These are phyloP conservation scores for Altica lythri DNA, from an alignment of 2,888 invertebrate genomes.

Conservation along the genomic window DNA sequence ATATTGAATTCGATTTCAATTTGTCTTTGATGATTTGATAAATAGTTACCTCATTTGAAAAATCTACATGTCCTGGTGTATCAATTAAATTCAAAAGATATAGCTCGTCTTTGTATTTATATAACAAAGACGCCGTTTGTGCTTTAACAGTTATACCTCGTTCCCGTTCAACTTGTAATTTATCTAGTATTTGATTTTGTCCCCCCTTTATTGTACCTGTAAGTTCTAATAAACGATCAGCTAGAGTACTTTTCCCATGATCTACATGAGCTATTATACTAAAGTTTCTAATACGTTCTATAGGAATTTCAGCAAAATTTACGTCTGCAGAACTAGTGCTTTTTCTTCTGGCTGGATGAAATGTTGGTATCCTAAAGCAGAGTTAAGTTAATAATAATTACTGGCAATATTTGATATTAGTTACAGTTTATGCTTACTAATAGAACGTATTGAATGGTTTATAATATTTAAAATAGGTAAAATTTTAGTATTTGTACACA, in stretches of 20 bases:
- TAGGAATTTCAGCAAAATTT: conserved; percentile 52
- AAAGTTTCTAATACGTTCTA: conserved; percentile 81
- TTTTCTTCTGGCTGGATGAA: conserved; percentile 12
- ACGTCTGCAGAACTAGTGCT: not conserved
- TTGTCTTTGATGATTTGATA: not conserved
- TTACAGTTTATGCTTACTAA: conserved; percentile 2
- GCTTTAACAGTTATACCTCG: conserved; percentile 99
- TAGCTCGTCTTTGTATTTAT: conserved; percentile 68
- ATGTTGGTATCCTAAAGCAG: conserved; percentile 19
- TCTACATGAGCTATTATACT: conserved; percentile 99
- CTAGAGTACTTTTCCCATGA: conserved; percentile 97
- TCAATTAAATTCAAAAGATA: conserved; percentile 95
- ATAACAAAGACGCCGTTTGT: conserved; percentile 88
- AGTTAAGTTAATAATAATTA: not conserved
- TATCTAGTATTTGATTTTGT: conserved; percentile 75
- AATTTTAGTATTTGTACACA: conserved; percentile 5
- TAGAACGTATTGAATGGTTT: not conserved
- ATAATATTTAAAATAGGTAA: conserved; percentile 5
- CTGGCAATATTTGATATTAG: not conserved
- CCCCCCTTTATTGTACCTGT: conserved; percentile 80
- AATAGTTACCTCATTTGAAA: conserved; percentile 84
- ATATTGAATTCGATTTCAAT: conserved; percentile 10
- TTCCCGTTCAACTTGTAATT: conserved; percentile 87
- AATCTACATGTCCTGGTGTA: conserved; percentile 98
- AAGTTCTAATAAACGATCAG: conserved; percentile 91